Evolutionary conservation across 2,888 invertebrate species (phyloP), one percentile per base, ranked within the genome.

Genomic region (Noctua comes): DNA sequence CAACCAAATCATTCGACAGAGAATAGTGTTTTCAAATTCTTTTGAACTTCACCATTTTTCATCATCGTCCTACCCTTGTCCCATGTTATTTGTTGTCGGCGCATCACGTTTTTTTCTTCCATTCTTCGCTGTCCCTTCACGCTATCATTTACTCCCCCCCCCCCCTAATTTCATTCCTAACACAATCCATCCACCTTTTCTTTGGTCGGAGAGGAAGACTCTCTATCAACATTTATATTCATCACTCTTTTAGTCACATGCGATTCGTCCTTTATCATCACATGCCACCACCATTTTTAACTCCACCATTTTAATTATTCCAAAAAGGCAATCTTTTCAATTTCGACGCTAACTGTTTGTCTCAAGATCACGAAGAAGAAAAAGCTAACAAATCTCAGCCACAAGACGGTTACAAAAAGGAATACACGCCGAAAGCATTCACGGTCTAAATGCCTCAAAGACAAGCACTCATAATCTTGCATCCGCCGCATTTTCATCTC

Each of bases 371-470:
- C 2, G 36, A 51, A 59, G 24, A 64, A 62, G 13, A 54, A 69
- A 72, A 73, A 27, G 31, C 8, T 24, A 27, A 51, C 13, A 73
- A 65, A 76, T 71, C 40, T 66, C 27, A 68, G 43, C 48, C 65
- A 1, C 16, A 62, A 77, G 21, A 57, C 11, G n/a, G 54, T 71
- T 21, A 79, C n/a, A 76, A 74, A 76, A 68, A 86, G 68, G 21
- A 62, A 77, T 43, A 36, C 31, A 31, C 69, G 48, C 46, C 71
- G 70, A 75, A 86, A 84, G 82, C 82, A 79, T 86, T 89, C 75
- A 89, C 88, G 90, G 80, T 88, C 90, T 86, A 88, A 89, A 89
- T 86, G 70, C 68, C 62, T 82, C 86, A 88, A 86, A 89, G 77
- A 87, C 73, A 68, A 46, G 76, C 82, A 83, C 82, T 87, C 82